Evolutionary conservation across 2,888 invertebrate species (phyloP), one percentile per base, ranked within the genome.

Genomic region (Mayetiola destructor): DNA sequence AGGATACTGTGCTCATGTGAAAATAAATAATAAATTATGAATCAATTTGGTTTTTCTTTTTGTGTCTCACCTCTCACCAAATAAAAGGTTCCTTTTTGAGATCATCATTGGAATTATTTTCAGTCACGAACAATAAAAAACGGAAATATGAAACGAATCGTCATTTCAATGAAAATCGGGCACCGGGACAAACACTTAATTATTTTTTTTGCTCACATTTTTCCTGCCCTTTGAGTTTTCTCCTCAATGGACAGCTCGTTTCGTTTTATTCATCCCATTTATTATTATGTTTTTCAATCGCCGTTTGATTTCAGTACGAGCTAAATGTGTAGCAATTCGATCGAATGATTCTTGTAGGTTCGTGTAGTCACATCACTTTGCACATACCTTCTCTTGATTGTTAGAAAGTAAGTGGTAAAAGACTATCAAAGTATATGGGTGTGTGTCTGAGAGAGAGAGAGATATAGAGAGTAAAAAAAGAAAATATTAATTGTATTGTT

Each of bases 11-110:
- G 21, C 10, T 18, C 18, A 3, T 8, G 18, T 20, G 10, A 40
- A 4, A 48, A n/a, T 27, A 23, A 42, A 8, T 10, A 42, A 48
- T 27, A 48, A 27, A 48, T n/a, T 20, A 16, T 48, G 27, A 48
- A 48, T 48, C 48, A 48, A 27, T n/a, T n/a, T n/a, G n/a, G n/a
- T n/a, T n/a, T n/a, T n/a, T 48, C 27, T 40, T 48, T 48, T 48
- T 27, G 27, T 48, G 48, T 48, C 27, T 2, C 8, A 40, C 21
- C 40, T 48, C 27, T 2, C 8, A 40, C 21, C 40, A 21, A 40
- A 40, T 48, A 48, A 27, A 27, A 23, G 48, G 27, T 48, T 48
- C 27, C 48, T 20, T 21, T 40, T 20, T 8, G 27, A 27, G 27
- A 48, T 27, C 48, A 48, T 48, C 48, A 48, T 48, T 48, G 27